Evolutionary conservation across 1,140 invertebrate species (phyloP).

Genomic region (Diploscapter pachys): DNA sequence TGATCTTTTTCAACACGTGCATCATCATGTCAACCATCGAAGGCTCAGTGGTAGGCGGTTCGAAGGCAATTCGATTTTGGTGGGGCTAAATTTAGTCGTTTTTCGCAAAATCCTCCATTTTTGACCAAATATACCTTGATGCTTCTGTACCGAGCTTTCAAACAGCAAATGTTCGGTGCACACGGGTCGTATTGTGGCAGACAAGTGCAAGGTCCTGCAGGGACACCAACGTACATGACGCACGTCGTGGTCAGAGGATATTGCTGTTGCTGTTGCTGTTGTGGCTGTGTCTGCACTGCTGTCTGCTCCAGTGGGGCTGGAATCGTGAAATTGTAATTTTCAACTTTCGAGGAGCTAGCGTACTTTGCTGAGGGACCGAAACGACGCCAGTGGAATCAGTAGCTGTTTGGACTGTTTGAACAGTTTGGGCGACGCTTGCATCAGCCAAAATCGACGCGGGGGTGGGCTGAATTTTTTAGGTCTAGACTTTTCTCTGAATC

Average conservation of each 20-base stretch:
- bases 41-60: conserved; percentile 12
- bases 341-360: too few species aligned
- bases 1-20: conserved; percentile 34
- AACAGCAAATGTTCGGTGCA: conserved; percentile 35
- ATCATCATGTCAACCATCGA: conserved; percentile 37
- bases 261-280: neutral
- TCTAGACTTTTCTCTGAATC: too few species aligned
- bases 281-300: conserved; percentile 2
- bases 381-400: too few species aligned
- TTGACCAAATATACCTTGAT: conserved; percentile 18
- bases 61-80: neutral
- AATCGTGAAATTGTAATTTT: too few species aligned
- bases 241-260: conserved; percentile 36
- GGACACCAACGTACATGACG: conserved; percentile 31
- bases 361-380: too few species aligned
- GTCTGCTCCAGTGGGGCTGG: too few species aligned
- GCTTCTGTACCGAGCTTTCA: conserved; percentile 30
- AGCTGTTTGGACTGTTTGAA: too few species aligned
- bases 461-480: too few species aligned
- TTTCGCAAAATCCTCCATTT: neutral
- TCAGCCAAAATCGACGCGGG: too few species aligned
- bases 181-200: conserved; percentile 37
- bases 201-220: conserved; percentile 25
- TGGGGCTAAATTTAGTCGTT: conserved; percentile 2
- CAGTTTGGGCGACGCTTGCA: too few species aligned